Conservation (phyloP, 2,797 vertebrate species). For the Simalia tracyae region DNA sequence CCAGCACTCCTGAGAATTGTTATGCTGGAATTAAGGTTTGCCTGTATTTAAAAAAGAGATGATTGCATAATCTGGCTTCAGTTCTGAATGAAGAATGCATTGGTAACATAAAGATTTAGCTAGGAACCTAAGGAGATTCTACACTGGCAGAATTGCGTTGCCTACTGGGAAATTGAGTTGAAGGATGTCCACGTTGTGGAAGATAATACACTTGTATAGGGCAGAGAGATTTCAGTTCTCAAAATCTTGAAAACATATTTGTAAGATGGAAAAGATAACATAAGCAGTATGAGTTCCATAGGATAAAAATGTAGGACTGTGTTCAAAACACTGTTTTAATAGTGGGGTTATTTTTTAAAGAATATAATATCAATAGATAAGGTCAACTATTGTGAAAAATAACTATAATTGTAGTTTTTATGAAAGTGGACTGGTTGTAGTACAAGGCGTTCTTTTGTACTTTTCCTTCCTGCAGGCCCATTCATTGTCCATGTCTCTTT, state of each 20-base stretch:
- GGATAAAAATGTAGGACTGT: background rate
- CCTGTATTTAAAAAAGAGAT: background rate
- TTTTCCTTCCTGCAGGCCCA: background rate
- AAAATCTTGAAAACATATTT: fast-evolving
- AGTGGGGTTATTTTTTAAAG: background rate
- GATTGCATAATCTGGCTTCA: background rate
- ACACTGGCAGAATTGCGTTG: background rate
- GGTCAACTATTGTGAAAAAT: background rate
- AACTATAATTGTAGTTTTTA: background rate
- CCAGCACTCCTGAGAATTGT: background rate
- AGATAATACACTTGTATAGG: background rate
- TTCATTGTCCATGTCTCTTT: background rate
- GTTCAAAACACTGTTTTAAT: background rate
- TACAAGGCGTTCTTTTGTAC: background rate
- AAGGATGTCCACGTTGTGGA: background rate
- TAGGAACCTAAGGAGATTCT: background rate
- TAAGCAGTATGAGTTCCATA: fast-evolving
- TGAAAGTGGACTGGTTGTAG: background rate
- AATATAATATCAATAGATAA: background rate
- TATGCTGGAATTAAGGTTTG: background rate
- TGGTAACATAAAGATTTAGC: background rate
- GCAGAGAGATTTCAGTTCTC: background rate
- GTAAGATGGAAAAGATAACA: background rate
- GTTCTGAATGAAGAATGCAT: background rate
- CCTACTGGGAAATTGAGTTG: background rate